These are phyloP conservation scores for Mustela nigripes DNA, from an alignment of 2,113 vertebrate genomes.

Conservation along the genomic window DNA sequence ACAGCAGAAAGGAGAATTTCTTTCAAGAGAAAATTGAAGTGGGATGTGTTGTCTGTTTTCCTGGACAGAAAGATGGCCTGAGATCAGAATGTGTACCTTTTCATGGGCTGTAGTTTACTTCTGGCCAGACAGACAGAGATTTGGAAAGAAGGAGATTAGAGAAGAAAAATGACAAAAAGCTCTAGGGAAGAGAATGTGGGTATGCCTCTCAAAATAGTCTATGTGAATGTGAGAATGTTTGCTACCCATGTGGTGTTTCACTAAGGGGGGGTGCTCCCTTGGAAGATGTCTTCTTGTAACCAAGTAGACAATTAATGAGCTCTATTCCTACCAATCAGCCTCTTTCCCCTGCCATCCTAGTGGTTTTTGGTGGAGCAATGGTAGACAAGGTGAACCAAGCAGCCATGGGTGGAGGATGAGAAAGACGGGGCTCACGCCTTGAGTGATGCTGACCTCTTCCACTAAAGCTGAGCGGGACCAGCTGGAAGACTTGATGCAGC, in stretches of 20 bases:
- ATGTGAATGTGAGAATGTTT: background rate
- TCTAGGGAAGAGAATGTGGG: background rate
- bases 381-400: background rate
- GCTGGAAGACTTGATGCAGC: background rate
- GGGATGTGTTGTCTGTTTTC: background rate
- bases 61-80: background rate
- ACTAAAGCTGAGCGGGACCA: background rate
- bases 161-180: background rate
- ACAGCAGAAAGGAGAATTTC: background rate
- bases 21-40: background rate
- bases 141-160: background rate
- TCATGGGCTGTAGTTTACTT: background rate
- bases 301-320: background rate
- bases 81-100: background rate
- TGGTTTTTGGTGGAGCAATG: background rate
- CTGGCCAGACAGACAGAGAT: background rate
- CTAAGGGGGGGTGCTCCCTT: background rate
- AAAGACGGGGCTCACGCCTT: background rate
- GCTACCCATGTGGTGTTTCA: background rate
- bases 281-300: background rate
- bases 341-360: background rate
- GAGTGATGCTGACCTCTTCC: background rate
- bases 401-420: background rate
- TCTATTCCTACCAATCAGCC: background rate
- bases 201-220: background rate